Evolutionary conservation across 1,140 invertebrate genomes (phyloP).

Genomic region (Ditylenchus dipsaci): DNA sequence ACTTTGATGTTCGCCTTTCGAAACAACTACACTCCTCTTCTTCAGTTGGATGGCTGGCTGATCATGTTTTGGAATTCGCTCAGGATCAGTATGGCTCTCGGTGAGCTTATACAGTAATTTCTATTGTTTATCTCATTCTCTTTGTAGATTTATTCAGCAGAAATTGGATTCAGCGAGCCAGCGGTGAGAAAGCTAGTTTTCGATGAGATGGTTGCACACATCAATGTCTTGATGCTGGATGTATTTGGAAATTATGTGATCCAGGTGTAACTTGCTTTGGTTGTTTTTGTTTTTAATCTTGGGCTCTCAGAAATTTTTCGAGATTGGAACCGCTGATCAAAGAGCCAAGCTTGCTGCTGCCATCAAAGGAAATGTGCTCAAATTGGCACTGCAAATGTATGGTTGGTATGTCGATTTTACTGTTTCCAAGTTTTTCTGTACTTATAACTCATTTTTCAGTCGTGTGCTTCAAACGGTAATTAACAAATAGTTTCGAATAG

Average conservation of each 20-base stretch:
- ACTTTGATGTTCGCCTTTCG: constrained; percentile 37
- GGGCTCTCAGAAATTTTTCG: constrained; percentile 74
- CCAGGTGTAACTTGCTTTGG: constrained; percentile 63
- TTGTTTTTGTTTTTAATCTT: too few species aligned
- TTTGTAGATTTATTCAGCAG: constrained; percentile 84
- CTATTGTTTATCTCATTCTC: too few species aligned
- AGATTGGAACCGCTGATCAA: constrained; percentile 96
- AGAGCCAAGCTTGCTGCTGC: constrained; percentile 75
- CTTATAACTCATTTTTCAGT: too few species aligned
- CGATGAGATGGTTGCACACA: constrained; percentile 85
- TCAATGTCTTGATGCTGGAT: constrained; percentile 96
- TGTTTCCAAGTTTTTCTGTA: too few species aligned
- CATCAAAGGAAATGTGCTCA: constrained; percentile 86
- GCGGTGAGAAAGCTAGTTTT: constrained; percentile 96
- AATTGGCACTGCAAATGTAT: constrained; percentile 96
- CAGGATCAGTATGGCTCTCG: constrained; percentile 95
- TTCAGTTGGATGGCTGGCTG: constrained; percentile 79
- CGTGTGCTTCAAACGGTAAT: too few species aligned
- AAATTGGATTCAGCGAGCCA: constrained; percentile 88
- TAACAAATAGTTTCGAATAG: too few species aligned
- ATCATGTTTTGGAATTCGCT: constrained; percentile 94
- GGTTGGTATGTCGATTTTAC: constrained; percentile 83
- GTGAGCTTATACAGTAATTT: too few species aligned
- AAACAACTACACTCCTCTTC: constrained; percentile 69
- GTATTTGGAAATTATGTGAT: constrained; percentile 99